phyloP scores from a whole-genome alignment of 2,797 vertebrate species.

The Peromyscus nudipes region DNA sequence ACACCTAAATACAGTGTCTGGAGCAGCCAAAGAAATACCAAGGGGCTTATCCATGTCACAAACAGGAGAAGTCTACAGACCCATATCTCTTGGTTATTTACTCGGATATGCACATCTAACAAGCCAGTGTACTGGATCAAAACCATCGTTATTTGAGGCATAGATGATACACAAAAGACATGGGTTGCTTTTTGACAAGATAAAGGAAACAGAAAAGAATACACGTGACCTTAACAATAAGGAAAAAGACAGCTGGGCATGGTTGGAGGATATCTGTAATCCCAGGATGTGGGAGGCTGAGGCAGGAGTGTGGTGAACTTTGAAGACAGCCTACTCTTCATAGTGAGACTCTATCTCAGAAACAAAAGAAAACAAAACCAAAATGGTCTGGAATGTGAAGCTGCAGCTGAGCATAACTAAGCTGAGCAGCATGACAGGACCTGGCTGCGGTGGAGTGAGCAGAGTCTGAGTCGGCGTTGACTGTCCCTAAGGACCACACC shows the following conservation, averaged over 20 bases:
- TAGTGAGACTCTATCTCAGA: background rate
- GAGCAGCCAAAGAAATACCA: background rate
- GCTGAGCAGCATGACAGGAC: background rate
- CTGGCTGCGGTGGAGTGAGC: background rate
- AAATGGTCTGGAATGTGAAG: background rate
- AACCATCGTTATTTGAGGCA: background rate
- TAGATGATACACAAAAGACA: background rate
- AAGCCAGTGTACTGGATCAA: background rate
- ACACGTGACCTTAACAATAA: background rate
- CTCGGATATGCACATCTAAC: background rate
- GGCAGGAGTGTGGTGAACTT: background rate
- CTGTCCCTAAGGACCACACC: background rate
- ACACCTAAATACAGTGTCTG: too few relatives aligned
- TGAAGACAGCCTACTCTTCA: background rate
- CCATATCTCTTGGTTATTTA: background rate
- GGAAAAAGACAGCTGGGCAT: background rate
- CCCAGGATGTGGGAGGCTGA: background rate
- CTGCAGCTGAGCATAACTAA: background rate
- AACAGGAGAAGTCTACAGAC: background rate
- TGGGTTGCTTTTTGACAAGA: background rate
- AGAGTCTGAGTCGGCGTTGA: background rate
- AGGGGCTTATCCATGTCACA: background rate
- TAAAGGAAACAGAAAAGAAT: slow-evolving; percentile 16
- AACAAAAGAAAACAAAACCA: background rate
- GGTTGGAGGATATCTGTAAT: background rate